Percentiles rank a stretch among this genome's conserved stretches.
These are phyloP conservation scores for Lamellibrachia luymesi DNA, from an alignment of 1,140 invertebrate species.

Conservation along the genomic window DNA sequence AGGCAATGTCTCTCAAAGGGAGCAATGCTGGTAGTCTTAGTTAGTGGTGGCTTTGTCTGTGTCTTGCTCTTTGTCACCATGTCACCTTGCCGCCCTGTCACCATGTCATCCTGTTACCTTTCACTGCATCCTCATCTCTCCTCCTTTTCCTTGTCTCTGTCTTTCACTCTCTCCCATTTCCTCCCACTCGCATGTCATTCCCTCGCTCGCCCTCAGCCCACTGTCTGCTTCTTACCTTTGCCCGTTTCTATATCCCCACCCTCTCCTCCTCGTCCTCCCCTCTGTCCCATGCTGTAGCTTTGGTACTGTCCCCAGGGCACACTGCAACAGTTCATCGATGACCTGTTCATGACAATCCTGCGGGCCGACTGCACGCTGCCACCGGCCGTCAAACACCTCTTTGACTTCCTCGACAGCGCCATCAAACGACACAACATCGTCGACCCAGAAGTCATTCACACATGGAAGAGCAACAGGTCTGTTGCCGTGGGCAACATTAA, in stretches of 20 bases:
- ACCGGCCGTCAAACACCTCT: constrained; percentile 97
- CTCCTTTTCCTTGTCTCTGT: not conserved
- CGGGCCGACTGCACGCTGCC: constrained; percentile 80
- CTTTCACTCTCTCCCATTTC: not conserved
- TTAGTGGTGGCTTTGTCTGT: not conserved
- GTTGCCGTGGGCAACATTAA: not conserved
- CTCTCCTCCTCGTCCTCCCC: too few species aligned
- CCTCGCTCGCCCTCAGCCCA: too few species aligned
- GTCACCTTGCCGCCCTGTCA: not conserved
- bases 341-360: constrained; percentile 98
- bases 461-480: constrained; percentile 96
- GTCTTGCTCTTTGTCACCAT: not conserved
- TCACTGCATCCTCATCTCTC: not conserved
- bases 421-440: constrained; percentile 85
- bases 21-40: too few species aligned
- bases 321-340: constrained; percentile 97
- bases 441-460: constrained; percentile 97
- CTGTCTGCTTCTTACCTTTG: too few species aligned
- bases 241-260: too few species aligned
- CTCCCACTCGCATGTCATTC: not conserved
- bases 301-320: constrained; percentile 67
- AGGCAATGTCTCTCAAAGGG: too few species aligned
- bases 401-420: constrained; percentile 98
- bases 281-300: too few species aligned
- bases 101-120: not conserved